A percentile compares a stretch with the other conserved stretches of the same genome.
Conservation (phyloP, 2,888 invertebrate genomes). For the Ethmia dodecea region DNA sequence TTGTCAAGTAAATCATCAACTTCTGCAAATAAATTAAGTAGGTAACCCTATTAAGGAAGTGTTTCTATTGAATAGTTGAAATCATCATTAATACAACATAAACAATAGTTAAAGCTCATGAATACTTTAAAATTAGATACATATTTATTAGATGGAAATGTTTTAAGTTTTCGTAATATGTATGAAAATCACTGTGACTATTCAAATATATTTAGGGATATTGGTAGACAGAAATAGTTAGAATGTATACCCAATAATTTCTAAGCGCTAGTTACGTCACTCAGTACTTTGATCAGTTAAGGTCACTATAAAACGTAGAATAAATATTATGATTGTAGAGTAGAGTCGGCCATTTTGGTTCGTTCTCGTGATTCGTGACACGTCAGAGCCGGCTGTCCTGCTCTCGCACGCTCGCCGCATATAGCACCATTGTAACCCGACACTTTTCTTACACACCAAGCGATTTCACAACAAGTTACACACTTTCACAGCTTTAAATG, state of each 20-base stretch:
- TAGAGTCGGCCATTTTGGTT: constrained; percentile 74
- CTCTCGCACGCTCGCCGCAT: constrained; percentile 71
- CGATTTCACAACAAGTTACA: constrained; percentile 76
- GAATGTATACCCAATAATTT: constrained; percentile 49
- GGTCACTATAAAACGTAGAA: constrained; percentile 73
- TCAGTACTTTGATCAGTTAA: constrained; percentile 74
- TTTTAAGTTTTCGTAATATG: too few species aligned
- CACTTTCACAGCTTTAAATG: constrained; percentile 77
- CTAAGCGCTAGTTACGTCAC: constrained; percentile 65
- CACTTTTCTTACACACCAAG: constrained; percentile 75
- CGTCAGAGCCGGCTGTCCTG: constrained; percentile 69
- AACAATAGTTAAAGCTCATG: constrained; percentile 43
- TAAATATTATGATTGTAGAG: constrained; percentile 77
- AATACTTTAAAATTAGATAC: constrained; percentile 31
- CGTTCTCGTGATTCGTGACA: constrained; percentile 75
- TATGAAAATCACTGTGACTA: neutral
- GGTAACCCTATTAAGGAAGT: too few species aligned
- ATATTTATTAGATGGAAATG: constrained; percentile 44
- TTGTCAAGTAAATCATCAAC: too few species aligned
- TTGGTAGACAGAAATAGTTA: constrained; percentile 11
- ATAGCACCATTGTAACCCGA: constrained; percentile 78
- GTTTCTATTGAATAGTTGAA: neutral
- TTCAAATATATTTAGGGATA: neutral
- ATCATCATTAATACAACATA: neutral
- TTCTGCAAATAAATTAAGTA: neutral